Percentiles rank a stretch among this genome's conserved stretches.
phyloP scores from a whole-genome alignment of 2,113 vertebrate species.

The Corydoras maculifer region DNA sequence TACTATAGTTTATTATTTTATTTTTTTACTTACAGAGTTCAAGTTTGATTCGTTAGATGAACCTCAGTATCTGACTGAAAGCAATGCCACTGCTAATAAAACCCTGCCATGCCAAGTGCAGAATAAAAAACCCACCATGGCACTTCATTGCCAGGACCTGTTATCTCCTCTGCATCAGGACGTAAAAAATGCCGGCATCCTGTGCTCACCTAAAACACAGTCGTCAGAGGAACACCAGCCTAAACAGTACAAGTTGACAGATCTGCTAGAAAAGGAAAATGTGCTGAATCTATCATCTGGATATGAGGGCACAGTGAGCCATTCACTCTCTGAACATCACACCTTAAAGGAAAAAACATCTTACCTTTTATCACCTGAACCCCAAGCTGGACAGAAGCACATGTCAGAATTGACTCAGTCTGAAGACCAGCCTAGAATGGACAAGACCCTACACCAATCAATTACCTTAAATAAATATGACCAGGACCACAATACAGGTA shows the following conservation, averaged over 20 bases:
- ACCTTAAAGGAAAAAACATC: background rate
- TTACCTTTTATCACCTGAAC: no score
- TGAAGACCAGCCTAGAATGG: background rate
- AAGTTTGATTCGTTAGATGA: background rate
- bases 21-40: constrained; percentile 15
- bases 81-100: background rate
- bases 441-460: background rate
- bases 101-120: background rate
- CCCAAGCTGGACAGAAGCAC: background rate
- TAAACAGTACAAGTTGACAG: background rate
- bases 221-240: background rate
- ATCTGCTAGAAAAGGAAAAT: no score
- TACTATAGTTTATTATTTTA: background rate
- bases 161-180: no score
- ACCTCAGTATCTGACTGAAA: background rate
- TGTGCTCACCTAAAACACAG: background rate
- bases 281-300: no score
- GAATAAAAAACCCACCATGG: background rate
- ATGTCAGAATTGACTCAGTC: background rate
- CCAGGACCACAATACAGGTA: no score
- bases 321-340: no score
- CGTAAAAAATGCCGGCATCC: background rate
- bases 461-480: no score
- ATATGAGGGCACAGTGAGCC: no score
- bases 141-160: background rate